These are phyloP conservation scores for Hipparchia sbordonii DNA, from an alignment of 2,888 invertebrate species.

Conservation along the genomic window DNA sequence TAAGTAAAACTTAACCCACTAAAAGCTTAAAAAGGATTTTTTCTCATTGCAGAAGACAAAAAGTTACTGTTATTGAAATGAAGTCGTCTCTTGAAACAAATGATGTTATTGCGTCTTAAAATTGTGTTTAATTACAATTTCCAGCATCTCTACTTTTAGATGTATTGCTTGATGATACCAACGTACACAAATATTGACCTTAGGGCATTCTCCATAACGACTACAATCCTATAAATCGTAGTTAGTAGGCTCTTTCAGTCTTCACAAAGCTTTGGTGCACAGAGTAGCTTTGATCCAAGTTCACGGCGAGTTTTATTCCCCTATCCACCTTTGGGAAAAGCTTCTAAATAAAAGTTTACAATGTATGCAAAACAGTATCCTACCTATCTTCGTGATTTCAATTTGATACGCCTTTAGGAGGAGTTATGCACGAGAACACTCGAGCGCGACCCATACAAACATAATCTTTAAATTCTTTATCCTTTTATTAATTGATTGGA, in stretches of 20 bases:
- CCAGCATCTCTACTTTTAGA: not conserved
- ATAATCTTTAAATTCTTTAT: no score
- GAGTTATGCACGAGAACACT: no score
- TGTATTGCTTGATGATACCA: not conserved
- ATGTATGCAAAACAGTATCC: conserved; percentile 1
- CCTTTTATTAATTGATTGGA: no score
- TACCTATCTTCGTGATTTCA: not conserved
- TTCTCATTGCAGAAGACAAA: no score
- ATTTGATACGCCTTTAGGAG: not conserved
- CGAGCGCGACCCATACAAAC: no score
- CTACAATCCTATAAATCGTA: not conserved
- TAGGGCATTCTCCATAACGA: conserved; percentile 3
- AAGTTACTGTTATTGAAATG: no score
- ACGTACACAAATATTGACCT: conserved; percentile 14
- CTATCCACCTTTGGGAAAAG: conserved; percentile 10
- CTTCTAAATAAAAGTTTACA: conserved; percentile 12
- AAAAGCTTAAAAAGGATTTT: no score
- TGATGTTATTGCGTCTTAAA: no score
- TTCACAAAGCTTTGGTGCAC: conserved; percentile 19
- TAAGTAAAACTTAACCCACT: no score
- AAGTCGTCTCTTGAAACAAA: no score
- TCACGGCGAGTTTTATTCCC: conserved; percentile 6
- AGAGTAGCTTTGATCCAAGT: conserved; percentile 16
- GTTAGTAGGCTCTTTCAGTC: conserved; percentile 10
- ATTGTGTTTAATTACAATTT: no score